Base-by-base conservation (phyloP, 2,888 invertebrate genomes). In the Brassicogethes aeneus region DNA sequence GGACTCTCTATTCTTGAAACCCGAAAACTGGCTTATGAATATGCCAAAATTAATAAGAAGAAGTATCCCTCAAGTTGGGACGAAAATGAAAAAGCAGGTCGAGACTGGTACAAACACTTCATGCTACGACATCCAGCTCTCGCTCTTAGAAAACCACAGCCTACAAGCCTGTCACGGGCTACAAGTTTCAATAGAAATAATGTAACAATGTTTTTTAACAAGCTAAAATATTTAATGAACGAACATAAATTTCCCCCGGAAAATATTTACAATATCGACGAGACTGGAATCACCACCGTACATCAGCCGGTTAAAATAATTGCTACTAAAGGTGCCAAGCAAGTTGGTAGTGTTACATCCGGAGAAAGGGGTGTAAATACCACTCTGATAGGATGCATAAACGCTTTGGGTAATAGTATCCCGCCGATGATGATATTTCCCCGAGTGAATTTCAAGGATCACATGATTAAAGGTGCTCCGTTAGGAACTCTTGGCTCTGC, bases 191-290 rank as follows among this genome's bases (percentile, higher is more conserved):
- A 41, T 29, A 38, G 23, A 23, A 29, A 13, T 13, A 36, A 35
- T 17, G 37, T 45, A 7, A 15, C 29, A 7, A 32, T 15, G 2
- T 48, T 43, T 39, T 47, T 44, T 41, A 16, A 36, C 30, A 43
- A 45, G 30, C 17, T 44, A 12, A 37, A 34, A 39, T 36, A 35
- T 12, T 5, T 44, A 10, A 17, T 17, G 15, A 17, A 36, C n/a
- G 43, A 43, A 29, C 16, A 46, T 36, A 45, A 39, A 10, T 48
- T 48, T 36, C 36, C 15, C 12, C 36, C 44, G 8, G 40, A 39
- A 15, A 35, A 41, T 34, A 47, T 60, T n/a, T 62, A 43, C 17
- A 63, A 60, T 45, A 34, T 52, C 8, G 57, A 59, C 45, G 56
- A 61, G 43, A 58, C 53, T 14, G 55, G 53, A 1, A 36, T 56